Evolutionary conservation across 2,888 invertebrate genomes (phyloP).

Genomic region (Lasioglossum pauxillum): DNA sequence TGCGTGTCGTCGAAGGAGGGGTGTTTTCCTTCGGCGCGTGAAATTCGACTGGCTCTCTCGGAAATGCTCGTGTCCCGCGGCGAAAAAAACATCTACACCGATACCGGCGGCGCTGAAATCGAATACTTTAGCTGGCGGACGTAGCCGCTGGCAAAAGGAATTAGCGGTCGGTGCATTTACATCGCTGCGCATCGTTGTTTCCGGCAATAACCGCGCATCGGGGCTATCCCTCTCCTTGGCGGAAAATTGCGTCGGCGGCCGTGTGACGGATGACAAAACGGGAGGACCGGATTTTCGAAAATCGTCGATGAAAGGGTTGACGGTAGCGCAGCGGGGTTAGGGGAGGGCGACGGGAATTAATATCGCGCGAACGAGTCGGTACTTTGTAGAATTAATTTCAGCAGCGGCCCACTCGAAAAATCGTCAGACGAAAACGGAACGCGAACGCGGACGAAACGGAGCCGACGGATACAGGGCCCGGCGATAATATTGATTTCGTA

Average conservation of each 20-base stretch:
- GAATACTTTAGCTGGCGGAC: background rate
- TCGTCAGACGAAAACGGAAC: slow-evolving; percentile 26
- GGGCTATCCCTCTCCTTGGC: background rate
- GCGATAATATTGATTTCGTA: slow-evolving; percentile 67
- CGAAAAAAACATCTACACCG: background rate
- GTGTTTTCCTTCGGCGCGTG: background rate
- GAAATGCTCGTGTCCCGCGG: no score
- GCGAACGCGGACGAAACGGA: slow-evolving; percentile 35
- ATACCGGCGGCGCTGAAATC: background rate
- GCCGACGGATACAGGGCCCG: slow-evolving; percentile 43
- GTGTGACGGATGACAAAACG: background rate
- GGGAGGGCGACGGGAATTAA: background rate
- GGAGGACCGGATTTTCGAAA: slow-evolving; percentile 5
- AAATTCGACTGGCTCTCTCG: no score
- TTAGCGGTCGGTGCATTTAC: slow-evolving; percentile 20
- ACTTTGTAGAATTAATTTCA: slow-evolving; percentile 25
- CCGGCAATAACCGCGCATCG: slow-evolving; percentile 11
- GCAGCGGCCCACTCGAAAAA: background rate
- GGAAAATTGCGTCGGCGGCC: background rate
- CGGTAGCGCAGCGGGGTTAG: background rate
- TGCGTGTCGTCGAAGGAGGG: background rate
- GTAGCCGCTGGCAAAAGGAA: background rate
- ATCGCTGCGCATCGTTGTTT: slow-evolving; percentile 11
- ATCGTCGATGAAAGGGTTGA: background rate
- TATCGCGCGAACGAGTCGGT: slow-evolving; percentile 3